A percentile compares a stretch with the other conserved stretches of the same genome.
Conservation (phyloP, 2,113 vertebrate species). For the Prochilodus magdalenae region DNA sequence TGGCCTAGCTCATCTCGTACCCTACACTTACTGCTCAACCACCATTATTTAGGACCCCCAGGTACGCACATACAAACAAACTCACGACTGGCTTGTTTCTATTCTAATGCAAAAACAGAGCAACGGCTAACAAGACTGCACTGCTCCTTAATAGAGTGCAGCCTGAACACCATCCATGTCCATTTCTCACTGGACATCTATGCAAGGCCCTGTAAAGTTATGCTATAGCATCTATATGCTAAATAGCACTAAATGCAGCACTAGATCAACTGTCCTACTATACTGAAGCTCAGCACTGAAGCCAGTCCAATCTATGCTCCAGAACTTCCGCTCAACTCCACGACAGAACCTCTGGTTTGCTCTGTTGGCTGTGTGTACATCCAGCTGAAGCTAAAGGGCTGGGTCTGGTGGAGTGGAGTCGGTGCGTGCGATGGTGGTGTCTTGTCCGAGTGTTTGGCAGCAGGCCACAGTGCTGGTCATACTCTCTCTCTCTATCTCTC, state of each 20-base stretch:
- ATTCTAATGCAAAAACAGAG: background rate
- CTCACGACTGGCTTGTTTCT: background rate
- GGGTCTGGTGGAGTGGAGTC: constrained; percentile 21
- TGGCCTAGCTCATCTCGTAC: constrained; percentile 42
- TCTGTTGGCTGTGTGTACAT: background rate
- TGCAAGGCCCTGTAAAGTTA: background rate
- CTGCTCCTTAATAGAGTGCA: background rate
- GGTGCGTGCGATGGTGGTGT: constrained; percentile 41
- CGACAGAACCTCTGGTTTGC: background rate
- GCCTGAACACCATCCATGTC: background rate
- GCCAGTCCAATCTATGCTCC: background rate
- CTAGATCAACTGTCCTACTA: too few species aligned
- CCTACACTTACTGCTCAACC: background rate
- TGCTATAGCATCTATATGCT: background rate
- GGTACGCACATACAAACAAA: background rate
- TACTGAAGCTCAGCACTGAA: background rate
- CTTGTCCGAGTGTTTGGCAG: constrained; percentile 47
- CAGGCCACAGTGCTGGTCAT: constrained; percentile 30
- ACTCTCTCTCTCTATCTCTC: background rate
- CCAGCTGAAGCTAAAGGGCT: constrained; percentile 10
- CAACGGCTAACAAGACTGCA: too few species aligned
- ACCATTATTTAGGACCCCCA: background rate
- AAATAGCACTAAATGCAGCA: too few species aligned
- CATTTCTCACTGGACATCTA: background rate
- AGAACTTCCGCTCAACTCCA: background rate